Evolutionary conservation across 2,888 invertebrate species (phyloP).

Genomic region (Drosophila crucigera): DNA sequence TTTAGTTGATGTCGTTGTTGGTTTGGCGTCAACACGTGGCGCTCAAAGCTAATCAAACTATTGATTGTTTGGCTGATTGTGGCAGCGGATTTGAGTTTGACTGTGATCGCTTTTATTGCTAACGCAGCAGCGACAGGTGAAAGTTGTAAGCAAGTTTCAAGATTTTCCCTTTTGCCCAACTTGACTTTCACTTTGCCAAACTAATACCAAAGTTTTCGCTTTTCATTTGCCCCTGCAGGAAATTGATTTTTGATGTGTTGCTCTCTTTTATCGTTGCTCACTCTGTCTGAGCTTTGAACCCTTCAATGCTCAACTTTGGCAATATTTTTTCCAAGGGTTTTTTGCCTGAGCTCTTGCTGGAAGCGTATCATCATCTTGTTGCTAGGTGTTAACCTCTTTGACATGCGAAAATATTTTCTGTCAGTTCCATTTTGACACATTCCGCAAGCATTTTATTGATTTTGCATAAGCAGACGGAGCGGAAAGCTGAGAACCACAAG

Average conservation of each 20-base stretch:
- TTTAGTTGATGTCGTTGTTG: slow-evolving; percentile 30
- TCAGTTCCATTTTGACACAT: slow-evolving; percentile 41
- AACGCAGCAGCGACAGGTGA: slow-evolving; percentile 61
- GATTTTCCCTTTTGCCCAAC: slow-evolving; percentile 42
- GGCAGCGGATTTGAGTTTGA: slow-evolving; percentile 55
- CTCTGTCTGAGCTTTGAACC: slow-evolving; percentile 27
- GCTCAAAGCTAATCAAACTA: slow-evolving; percentile 74
- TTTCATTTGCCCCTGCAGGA: slow-evolving; percentile 68
- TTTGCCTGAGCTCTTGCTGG: slow-evolving; percentile 10
- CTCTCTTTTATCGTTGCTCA: slow-evolving; percentile 4
- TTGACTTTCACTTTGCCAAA: slow-evolving; percentile 73
- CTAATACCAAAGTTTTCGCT: slow-evolving; percentile 68
- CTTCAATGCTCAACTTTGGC: slow-evolving; percentile 35
- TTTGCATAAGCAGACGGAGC: slow-evolving; percentile 59
- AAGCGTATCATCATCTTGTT: slow-evolving; percentile 41
- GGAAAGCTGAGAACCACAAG: slow-evolving; percentile 4
- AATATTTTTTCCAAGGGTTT: slow-evolving; percentile 28
- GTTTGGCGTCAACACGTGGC: slow-evolving; percentile 73
- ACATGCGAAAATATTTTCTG: slow-evolving; percentile 52
- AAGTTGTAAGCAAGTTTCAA: slow-evolving; percentile 64
- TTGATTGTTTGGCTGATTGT: slow-evolving; percentile 79
- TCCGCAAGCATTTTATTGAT: slow-evolving; percentile 58
- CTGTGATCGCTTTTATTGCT: slow-evolving; percentile 66
- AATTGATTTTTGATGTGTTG: slow-evolving; percentile 75
- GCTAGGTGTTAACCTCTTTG: slow-evolving; percentile 72